phyloP scores from a whole-genome alignment of 2,113 vertebrate species.

The Pao palembangensis region DNA sequence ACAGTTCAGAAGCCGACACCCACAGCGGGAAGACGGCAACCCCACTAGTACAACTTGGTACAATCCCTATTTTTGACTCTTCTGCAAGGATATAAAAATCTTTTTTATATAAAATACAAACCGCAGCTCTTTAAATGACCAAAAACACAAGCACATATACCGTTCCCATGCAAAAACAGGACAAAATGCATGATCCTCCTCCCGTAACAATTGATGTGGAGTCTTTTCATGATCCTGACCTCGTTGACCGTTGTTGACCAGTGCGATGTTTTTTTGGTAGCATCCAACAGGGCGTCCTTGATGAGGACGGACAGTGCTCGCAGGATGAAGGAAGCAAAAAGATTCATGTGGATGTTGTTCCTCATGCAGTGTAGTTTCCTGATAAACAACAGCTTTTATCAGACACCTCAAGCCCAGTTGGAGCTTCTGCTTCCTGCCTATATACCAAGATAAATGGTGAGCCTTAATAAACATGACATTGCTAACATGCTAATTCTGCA shows the following conservation, averaged over 20 bases:
- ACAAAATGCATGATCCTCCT: too few relatives aligned
- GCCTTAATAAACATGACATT: not conserved
- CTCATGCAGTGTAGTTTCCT: constrained; percentile 96
- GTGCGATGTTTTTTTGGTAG: constrained; percentile 54
- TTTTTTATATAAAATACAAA: too few relatives aligned
- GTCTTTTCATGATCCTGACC: constrained; percentile 32
- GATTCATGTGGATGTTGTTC: constrained; percentile 96
- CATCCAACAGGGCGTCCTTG: constrained; percentile 79
- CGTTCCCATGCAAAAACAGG: too few relatives aligned
- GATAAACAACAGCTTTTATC: constrained; percentile 4
- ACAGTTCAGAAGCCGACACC: too few relatives aligned
- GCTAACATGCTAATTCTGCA: not conserved
- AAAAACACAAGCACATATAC: too few relatives aligned
- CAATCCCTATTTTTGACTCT: too few relatives aligned
- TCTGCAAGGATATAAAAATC: too few relatives aligned
- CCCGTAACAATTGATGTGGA: not conserved
- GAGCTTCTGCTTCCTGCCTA: not conserved
- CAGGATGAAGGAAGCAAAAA: constrained; percentile 94
- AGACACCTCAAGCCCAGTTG: not conserved
- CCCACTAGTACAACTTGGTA: too few relatives aligned
- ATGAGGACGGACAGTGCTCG: constrained; percentile 86
- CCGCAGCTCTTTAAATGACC: too few relatives aligned
- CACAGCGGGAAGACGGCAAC: too few relatives aligned
- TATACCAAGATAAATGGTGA: not conserved
- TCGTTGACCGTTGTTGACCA: constrained; percentile 56